phyloP scores from a whole-genome alignment of 2,888 invertebrate species.

The Nasonovia ribisnigri region DNA sequence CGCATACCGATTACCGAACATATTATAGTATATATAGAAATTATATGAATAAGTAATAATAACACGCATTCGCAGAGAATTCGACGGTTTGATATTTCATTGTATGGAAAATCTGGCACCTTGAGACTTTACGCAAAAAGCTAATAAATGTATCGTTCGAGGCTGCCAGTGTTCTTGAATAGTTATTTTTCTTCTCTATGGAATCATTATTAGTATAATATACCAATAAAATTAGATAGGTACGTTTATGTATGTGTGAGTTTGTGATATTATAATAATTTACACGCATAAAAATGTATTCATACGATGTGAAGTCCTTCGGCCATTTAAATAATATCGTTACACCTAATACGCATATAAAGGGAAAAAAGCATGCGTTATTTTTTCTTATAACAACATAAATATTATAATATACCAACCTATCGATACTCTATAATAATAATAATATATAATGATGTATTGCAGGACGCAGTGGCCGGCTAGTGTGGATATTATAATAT shows the following conservation, averaged over 20 bases:
- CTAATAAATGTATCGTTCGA: constrained; percentile 28
- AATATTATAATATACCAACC: not conserved
- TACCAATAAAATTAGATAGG: not conserved
- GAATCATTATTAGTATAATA: constrained; percentile 10
- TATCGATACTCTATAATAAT: not conserved
- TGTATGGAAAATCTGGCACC: constrained; percentile 12
- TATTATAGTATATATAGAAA: not conserved
- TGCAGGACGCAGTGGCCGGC: not conserved
- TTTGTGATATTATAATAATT: constrained; percentile 19
- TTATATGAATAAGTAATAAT: not conserved
- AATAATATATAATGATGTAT: constrained; percentile 21
- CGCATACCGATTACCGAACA: not conserved
- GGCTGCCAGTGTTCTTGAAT: constrained; percentile 30
- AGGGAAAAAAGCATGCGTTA: constrained; percentile 13
- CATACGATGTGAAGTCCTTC: constrained; percentile 33
- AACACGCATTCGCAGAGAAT: not conserved
- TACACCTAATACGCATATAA: not conserved
- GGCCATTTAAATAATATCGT: constrained; percentile 10
- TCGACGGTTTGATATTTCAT: not conserved
- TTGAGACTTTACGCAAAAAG: constrained; percentile 22
- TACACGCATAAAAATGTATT: constrained; percentile 31
- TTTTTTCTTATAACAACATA: constrained; percentile 36
- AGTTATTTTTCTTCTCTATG: not conserved
- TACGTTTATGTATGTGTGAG: not conserved
- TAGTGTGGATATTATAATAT: not conserved